Base-by-base conservation (phyloP, 2,888 invertebrate genomes). In the Dynastes tityus region DNA sequence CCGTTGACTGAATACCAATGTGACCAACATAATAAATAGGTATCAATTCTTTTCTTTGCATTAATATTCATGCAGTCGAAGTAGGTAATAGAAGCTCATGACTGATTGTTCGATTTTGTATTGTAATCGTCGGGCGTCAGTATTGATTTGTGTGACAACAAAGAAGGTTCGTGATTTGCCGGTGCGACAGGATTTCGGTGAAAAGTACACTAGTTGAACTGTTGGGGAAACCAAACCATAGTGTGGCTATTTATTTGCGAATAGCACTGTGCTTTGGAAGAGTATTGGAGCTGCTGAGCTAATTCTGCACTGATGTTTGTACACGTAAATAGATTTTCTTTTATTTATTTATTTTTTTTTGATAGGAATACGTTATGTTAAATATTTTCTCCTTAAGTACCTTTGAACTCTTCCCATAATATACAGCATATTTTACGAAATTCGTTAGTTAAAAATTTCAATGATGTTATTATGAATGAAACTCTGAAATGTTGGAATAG, bases 81-180 rank as follows among this genome's bases (percentile, higher is more conserved):
- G 67, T 70, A 70, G 68, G 75, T 68, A 76, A 75, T 78, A 68
- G 75, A 75, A 71, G 58, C 71, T 61, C 37, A 53, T 63, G 77
- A 73, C 45, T 77, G 73, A 79, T 77, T 77, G 76, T 77, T 77
- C 79, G 79, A 77, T 73, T 79, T 58, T 77, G 58, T 77, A 79
- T 76, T 77, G 73, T 79, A 77, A 79, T 79, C 58, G 73, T 27
- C 58, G 37, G 73, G 45, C 58, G 37, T 65, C 79, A 79, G 79
- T 79, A 45, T 71, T 76, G 71, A 58, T 64, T 77, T 77, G 79
- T 67, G 73, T 77, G 73, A 71, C 79, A 79, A 77, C 71, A 73
- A 65, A 73, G 45, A 53, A 58, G 58, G 73, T 58, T 74, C 67
- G 79, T 64, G 73, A 77, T 76, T 74, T 55, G 45, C 63, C 11